These are phyloP conservation scores for Macropus fuliginosus DNA, from an alignment of 2,797 vertebrate genomes.

Conservation along the genomic window DNA sequence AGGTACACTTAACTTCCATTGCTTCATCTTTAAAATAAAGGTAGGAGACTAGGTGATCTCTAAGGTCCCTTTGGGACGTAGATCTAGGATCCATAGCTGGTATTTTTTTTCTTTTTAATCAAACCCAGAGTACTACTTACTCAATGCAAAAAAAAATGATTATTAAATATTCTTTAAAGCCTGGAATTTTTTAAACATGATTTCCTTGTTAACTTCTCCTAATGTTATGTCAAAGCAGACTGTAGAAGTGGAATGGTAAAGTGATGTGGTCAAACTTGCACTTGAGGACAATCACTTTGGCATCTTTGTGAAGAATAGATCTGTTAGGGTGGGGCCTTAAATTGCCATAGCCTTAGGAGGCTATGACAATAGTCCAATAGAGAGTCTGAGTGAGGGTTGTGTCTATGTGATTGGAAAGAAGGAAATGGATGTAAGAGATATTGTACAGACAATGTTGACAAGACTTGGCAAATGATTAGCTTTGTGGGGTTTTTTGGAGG, in stretches of 20 bases:
- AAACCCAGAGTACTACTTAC: too few species aligned
- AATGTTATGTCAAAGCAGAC: background rate
- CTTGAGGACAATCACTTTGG: background rate
- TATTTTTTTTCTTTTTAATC: background rate
- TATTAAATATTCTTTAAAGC: background rate
- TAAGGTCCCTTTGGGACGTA: background rate
- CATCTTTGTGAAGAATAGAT: background rate
- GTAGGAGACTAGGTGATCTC: rapidly evolving
- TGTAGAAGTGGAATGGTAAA: background rate
- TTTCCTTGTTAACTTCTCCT: background rate
- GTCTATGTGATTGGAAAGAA: background rate
- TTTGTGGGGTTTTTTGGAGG: background rate
- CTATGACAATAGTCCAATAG: background rate
- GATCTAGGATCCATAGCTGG: background rate
- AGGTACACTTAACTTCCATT: background rate
- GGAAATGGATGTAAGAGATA: background rate
- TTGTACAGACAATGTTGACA: background rate
- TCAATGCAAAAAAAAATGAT: background rate
- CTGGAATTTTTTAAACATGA: background rate
- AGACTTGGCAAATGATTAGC: background rate
- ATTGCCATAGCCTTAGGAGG: background rate
- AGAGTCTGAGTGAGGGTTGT: background rate
- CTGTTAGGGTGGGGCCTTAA: background rate
- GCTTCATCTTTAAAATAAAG: background rate
- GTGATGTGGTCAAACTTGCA: background rate